A percentile compares a stretch with the other conserved stretches of the same genome.
Conservation (phyloP, 2,113 vertebrate genomes). For the Porphyrio hochstetteri region DNA sequence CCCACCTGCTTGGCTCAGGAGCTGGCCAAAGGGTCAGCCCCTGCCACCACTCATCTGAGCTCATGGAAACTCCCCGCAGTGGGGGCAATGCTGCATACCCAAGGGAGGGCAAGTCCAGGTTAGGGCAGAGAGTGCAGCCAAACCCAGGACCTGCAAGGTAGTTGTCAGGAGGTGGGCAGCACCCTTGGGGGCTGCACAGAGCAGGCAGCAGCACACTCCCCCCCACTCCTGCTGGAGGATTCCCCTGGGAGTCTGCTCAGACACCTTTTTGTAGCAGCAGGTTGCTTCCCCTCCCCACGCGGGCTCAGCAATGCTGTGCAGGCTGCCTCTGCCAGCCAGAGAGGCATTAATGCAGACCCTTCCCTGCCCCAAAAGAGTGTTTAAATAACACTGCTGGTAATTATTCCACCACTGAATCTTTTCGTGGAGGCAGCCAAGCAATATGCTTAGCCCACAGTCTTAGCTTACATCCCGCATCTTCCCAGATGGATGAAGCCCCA, state of each 20-base stretch:
- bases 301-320: background rate
- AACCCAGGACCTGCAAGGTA: background rate
- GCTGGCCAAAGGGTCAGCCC: background rate
- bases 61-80: background rate
- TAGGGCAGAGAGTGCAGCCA: background rate
- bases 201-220: background rate
- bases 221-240: background rate
- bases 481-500: slow-evolving; percentile 2
- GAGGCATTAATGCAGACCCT: background rate
- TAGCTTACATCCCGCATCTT: background rate
- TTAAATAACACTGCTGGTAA: background rate
- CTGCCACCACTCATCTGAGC: background rate
- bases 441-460: background rate
- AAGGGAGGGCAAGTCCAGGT: background rate
- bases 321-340: background rate
- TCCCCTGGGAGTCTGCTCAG: accelerated
- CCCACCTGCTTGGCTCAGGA: background rate
- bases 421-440: background rate
- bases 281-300: background rate
- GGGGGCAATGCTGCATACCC: background rate
- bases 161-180: background rate
- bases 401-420: background rate
- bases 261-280: background rate
- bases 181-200: background rate
- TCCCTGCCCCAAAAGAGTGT: background rate